phyloP scores from a whole-genome alignment of 2,888 invertebrate species.

The Torymus tubicola region DNA sequence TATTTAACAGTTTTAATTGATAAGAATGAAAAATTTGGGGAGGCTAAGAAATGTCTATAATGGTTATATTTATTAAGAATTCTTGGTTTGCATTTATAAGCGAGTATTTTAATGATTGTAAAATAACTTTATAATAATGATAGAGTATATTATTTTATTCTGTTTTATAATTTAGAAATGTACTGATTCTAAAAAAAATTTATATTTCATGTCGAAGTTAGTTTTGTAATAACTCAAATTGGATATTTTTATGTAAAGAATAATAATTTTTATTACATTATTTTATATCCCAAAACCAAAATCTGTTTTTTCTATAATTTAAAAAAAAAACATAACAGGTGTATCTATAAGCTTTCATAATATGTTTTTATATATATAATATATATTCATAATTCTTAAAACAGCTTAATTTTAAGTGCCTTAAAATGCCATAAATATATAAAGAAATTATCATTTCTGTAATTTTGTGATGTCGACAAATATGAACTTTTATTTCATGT shows the following conservation, averaged over 20 bases:
- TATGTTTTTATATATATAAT: background rate
- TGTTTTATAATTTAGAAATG: too few species aligned
- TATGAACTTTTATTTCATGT: conserved; percentile 11
- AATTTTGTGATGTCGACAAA: conserved; percentile 25
- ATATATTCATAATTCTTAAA: background rate
- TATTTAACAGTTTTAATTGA: too few species aligned
- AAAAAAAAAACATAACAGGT: background rate
- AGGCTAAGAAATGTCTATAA: too few species aligned
- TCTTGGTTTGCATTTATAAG: too few species aligned
- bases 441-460: conserved; percentile 13
- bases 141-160: too few species aligned
- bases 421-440: conserved; percentile 1
- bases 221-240: background rate
- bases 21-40: too few species aligned
- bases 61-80: too few species aligned
- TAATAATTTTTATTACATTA: background rate
- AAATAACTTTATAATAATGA: too few species aligned
- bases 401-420: conserved; percentile 40
- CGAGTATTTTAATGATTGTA: too few species aligned
- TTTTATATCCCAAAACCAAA: conserved; percentile 11
- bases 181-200: too few species aligned
- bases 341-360: background rate
- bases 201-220: background rate
- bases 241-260: background rate
- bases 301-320: background rate